Percentiles rank a stretch among this genome's conserved stretches.
Conservation (phyloP, 1,140 invertebrate species). For the Drosophila kepulauana region DNA sequence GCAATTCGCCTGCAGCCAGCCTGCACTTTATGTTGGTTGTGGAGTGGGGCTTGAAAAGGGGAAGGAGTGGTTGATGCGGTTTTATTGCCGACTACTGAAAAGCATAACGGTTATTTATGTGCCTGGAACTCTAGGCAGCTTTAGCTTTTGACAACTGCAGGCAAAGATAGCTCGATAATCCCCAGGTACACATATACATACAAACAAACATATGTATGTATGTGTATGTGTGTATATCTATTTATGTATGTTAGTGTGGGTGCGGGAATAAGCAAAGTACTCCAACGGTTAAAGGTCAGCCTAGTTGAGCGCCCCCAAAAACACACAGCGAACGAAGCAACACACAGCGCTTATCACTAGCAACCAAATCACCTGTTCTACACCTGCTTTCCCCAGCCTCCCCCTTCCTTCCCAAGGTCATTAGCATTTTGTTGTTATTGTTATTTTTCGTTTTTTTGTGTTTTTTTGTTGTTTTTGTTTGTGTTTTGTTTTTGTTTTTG, state of each 20-base stretch:
- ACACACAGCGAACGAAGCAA: not conserved
- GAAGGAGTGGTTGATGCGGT: not conserved
- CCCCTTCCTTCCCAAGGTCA: not conserved
- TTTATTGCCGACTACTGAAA: too few relatives aligned
- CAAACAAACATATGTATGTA: constrained; percentile 5
- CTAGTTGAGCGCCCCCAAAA: constrained; percentile 12
- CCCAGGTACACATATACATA: constrained; percentile 12
- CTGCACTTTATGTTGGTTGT: not conserved
- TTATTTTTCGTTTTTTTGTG: not conserved
- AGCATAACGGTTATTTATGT: constrained; percentile 8
- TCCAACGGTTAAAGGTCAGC: constrained; percentile 24
- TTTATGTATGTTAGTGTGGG: constrained; percentile 1
- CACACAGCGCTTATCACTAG: not conserved
- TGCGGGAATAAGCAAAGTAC: not conserved
- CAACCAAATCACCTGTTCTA: not conserved
- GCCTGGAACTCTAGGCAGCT: constrained; percentile 3
- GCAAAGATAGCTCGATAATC: constrained; percentile 17
- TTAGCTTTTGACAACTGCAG: constrained; percentile 10
- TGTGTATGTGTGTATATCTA: constrained; percentile 5
- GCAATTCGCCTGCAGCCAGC: not conserved
- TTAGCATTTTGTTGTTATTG: not conserved
- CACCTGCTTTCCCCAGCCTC: too few relatives aligned
- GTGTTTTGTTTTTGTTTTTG: not conserved
- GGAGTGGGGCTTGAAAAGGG: not conserved
- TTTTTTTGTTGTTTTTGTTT: not conserved